phyloP scores from a whole-genome alignment of 2,888 invertebrate species.

The Xanthia togata region DNA sequence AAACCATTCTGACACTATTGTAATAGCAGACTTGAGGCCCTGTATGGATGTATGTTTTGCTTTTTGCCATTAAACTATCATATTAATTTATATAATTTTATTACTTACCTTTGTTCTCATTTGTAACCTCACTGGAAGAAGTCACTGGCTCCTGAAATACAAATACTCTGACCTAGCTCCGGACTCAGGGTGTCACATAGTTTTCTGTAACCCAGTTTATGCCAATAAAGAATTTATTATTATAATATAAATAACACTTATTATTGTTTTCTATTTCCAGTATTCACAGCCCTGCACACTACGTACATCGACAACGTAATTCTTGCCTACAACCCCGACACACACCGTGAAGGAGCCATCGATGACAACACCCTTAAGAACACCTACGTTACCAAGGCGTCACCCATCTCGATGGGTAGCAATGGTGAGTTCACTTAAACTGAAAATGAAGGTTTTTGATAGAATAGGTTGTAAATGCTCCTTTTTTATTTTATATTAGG shows the following conservation, averaged over 20 bases:
- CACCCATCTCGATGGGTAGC: conserved; percentile 84
- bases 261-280: conserved; percentile 84
- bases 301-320: conserved; percentile 95
- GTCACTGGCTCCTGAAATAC: no score
- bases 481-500: no score
- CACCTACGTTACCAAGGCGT: conserved; percentile 79
- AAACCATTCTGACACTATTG: no score
- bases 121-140: no score
- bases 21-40: no score
- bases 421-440: conserved; percentile 73
- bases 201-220: no score
- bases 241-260: neutral
- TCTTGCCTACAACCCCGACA: conserved; percentile 93
- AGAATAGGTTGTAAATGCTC: no score
- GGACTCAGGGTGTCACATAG: neutral
- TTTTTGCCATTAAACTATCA: no score
- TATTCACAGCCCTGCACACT: conserved; percentile 93
- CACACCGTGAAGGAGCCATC: conserved; percentile 68
- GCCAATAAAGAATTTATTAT: neutral
- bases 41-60: no score
- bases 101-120: no score
- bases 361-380: conserved; percentile 75
- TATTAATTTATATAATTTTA: no score
- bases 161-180: no score
- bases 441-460: neutral